phyloP scores from a whole-genome alignment of 2,888 invertebrate species.

The Deilephila elpenor region DNA sequence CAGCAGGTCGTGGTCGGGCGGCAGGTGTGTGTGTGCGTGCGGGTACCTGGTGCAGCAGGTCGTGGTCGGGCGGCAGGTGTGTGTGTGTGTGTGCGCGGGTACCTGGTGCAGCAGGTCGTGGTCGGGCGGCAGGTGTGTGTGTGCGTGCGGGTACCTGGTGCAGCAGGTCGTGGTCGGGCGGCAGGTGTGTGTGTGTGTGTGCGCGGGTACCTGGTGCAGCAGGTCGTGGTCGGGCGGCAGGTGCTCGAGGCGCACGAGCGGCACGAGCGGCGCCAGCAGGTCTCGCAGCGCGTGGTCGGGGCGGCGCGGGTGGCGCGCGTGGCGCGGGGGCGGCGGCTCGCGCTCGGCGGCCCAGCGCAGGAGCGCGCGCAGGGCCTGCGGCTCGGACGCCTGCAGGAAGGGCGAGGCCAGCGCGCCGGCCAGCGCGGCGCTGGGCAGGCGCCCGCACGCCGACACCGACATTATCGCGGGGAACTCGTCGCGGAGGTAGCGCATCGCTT shows the following conservation, averaged over 20 bases:
- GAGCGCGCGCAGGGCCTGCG: conserved; percentile 91
- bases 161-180: conserved; percentile 22
- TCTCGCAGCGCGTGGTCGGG: conserved; percentile 34
- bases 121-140: conserved; percentile 54
- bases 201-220: conserved; percentile 51
- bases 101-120: conserved; percentile 26
- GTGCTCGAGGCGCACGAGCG: conserved; percentile 27
- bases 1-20: conserved; percentile 68
- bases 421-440: conserved; percentile 87
- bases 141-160: conserved; percentile 51
- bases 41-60: too few species aligned
- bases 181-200: conserved; percentile 68
- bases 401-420: conserved; percentile 89
- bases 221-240: conserved; percentile 28
- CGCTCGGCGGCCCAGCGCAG: conserved; percentile 65
- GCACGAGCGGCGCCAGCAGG: conserved; percentile 26
- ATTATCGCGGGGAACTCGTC: conserved; percentile 95
- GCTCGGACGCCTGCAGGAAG: conserved; percentile 91
- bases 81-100: conserved; percentile 12
- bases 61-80: conserved; percentile 19
- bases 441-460: conserved; percentile 90
- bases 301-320: conserved; percentile 48
- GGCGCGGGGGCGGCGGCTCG: conserved; percentile 65
- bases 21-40: background rate
- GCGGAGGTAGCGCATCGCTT: conserved; percentile 95